Base-by-base conservation (phyloP, 37 sponge, comb jelly and placozoan species). In the Dysidea cf. avara region DNA sequence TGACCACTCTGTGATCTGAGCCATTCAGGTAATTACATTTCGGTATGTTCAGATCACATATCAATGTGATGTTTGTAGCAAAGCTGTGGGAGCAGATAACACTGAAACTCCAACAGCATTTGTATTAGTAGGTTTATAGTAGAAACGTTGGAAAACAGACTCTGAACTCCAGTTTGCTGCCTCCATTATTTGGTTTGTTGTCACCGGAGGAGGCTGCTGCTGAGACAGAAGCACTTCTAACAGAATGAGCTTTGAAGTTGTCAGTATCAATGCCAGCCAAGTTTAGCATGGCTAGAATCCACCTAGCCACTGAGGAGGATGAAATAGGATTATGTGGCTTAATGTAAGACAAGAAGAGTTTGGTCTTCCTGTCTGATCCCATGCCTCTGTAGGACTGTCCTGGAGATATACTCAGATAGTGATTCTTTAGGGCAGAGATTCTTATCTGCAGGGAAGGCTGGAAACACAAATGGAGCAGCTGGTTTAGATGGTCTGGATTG, bases 381-480 rank as follows among this genome's bases (percentile, higher is more conserved):
- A 9, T 43, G 46, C 46, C 5, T 9, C 46, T 43, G 46, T 12
- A n/a, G 17, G 33, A 18, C 39, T 16, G 76, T 50, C 49, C 64
- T 76, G 18, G 20, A 17, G 32, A 48, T 36, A 20, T 62, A 76
- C 25, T 21, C 35, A 11, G 17, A 29, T 36, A 78, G 21, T 11
- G 69, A 31, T 30, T 21, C 3, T 3, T 40, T 57, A 35, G 78
- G 78, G 51, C 78, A 78, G 4, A 78, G 20, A 30, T 57, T 66
- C 40, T 40, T 57, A 5, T 63, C 28, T 14, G 63, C 64, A 21
- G 65, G 66, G 38, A 65, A 64, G 17, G 49, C 54, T 48, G 77
- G 39, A 54, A 68, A 78, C 61, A 78, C 56, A 39, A 78, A 78
- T 13, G 67, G 69, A 7, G 79, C 47, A 32, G 55, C 7, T 39